phyloP scores from a whole-genome alignment of 2,113 vertebrate genomes.

The Apteryx owenii region DNA sequence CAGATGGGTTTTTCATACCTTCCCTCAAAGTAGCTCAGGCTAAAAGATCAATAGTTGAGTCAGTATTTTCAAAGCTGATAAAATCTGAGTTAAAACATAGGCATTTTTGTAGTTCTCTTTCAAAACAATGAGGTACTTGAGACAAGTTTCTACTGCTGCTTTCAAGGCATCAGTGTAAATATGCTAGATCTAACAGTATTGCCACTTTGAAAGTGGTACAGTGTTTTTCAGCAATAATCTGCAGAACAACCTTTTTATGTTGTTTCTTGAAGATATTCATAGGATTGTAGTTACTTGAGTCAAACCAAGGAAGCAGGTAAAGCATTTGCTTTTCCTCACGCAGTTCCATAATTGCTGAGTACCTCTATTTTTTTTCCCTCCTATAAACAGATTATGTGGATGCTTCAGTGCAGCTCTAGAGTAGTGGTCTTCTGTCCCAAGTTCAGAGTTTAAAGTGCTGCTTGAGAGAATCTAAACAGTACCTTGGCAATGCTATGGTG shows the following conservation, averaged over 20 bases:
- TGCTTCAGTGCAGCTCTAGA: not conserved
- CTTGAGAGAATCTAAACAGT: not conserved
- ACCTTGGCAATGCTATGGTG: not conserved
- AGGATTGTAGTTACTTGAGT: conserved; percentile 5
- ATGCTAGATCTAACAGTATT: not conserved
- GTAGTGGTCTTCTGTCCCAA: not conserved
- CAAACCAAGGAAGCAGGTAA: not conserved
- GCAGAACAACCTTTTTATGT: not conserved
- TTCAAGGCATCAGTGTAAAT: not conserved
- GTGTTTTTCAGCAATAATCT: not conserved
- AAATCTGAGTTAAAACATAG: conserved; percentile 37
- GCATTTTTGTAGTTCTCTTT: conserved; percentile 31
- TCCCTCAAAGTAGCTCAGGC: not conserved
- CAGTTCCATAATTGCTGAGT: not conserved
- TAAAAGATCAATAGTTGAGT: conserved; percentile 47
- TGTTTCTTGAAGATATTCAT: not conserved
- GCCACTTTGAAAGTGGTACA: not conserved
- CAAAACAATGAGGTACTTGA: conserved; percentile 27
- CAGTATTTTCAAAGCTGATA: conserved; percentile 53
- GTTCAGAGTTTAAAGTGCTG: not conserved
- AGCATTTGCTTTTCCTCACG: not conserved
- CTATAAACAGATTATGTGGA: not conserved
- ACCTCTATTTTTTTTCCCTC: not conserved
- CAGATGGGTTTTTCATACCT: conserved; percentile 29
- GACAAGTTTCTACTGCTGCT: conserved; percentile 17